phyloP scores from a whole-genome alignment of 2,888 invertebrate species.

The Drosophila sordidula region DNA sequence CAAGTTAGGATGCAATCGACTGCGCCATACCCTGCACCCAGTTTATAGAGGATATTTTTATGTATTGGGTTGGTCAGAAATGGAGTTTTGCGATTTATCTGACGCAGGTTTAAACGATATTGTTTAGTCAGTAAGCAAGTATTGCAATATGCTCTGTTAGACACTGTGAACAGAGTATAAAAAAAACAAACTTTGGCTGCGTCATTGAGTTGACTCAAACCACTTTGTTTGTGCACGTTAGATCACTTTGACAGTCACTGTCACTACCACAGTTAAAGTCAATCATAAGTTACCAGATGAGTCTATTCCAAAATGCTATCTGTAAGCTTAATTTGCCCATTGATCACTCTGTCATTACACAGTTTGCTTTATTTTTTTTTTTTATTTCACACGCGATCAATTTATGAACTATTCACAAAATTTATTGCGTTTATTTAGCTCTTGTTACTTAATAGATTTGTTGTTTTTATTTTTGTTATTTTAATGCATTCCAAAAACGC shows the following conservation, averaged over 20 bases:
- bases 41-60: too few species aligned
- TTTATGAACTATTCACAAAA: constrained; percentile 10
- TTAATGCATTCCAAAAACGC: constrained; percentile 5
- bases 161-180: not conserved
- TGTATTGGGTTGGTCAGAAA: too few species aligned
- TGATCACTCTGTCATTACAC: constrained; percentile 28
- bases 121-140: too few species aligned
- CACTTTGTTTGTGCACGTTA: constrained; percentile 12
- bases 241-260: constrained; percentile 13
- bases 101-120: too few species aligned
- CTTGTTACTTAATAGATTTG: not conserved
- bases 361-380: constrained; percentile 18
- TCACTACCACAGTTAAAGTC: constrained; percentile 7
- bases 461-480: not conserved
- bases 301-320: constrained; percentile 3
- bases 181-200: constrained; percentile 4
- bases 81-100: too few species aligned
- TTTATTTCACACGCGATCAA: constrained; percentile 33
- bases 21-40: too few species aligned
- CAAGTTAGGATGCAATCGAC: too few species aligned
- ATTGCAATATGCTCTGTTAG: too few species aligned
- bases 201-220: constrained; percentile 17
- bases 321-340: constrained; percentile 1
- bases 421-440: not conserved
- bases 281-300: constrained; percentile 8